Evolutionary conservation across 2,797 vertebrate genomes (phyloP).

Genomic region (Sciurus carolinensis): DNA sequence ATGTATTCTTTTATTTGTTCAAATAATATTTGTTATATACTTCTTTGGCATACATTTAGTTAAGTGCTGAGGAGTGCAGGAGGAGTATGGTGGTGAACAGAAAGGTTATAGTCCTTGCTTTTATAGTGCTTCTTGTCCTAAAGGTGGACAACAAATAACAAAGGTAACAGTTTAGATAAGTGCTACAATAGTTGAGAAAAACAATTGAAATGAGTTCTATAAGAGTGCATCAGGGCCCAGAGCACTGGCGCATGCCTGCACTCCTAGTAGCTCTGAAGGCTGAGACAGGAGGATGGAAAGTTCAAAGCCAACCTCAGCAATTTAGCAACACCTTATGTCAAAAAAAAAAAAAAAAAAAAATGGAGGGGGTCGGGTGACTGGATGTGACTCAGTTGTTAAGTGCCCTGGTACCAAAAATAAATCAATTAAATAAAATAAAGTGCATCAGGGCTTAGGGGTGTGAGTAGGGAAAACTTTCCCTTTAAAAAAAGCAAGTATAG

Average conservation of each 20-base stretch:
- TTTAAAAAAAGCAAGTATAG: neutral
- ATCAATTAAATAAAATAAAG: neutral
- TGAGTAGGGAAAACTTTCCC: neutral
- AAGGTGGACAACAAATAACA: neutral
- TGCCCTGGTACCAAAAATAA: too few relatives aligned
- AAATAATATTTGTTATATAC: neutral
- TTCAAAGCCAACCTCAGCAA: too few relatives aligned
- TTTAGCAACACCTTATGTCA: too few relatives aligned
- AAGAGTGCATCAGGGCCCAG: neutral
- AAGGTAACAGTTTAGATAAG: neutral
- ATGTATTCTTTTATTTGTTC: neutral
- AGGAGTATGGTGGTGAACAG: conserved; percentile 12
- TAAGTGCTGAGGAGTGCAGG: neutral
- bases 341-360: too few relatives aligned
- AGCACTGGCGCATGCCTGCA: too few relatives aligned
- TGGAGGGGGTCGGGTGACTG: too few relatives aligned
- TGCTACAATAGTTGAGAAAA: neutral
- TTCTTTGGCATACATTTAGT: neutral
- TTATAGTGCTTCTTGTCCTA: conserved; percentile 5
- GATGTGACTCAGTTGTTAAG: too few relatives aligned
- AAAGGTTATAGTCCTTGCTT: neutral
- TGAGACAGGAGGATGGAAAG: too few relatives aligned
- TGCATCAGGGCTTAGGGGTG: neutral
- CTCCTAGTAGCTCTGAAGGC: too few relatives aligned
- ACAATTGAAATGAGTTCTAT: neutral